Evolutionary conservation across 1,140 invertebrate genomes (phyloP), one percentile per base, ranked within the genome.

Genomic region (Drosophila prosaltans): DNA sequence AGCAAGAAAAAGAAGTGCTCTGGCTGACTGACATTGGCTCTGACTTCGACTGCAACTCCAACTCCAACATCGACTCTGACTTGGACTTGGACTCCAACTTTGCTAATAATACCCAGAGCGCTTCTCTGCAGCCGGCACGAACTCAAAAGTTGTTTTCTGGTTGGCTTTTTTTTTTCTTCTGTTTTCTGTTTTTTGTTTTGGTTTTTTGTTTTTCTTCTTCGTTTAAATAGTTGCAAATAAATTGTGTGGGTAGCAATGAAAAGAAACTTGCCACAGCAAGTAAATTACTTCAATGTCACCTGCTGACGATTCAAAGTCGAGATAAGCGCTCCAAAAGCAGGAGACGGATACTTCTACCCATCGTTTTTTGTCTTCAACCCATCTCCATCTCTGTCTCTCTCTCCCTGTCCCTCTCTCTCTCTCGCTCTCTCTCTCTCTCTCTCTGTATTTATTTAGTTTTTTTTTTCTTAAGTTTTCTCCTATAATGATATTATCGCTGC

Each of bases 261-360:
- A 78, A 80, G 72, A 77, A 76, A 59, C 81, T 79, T 60, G 71
- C 84, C 76, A 75, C 84, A 84, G 83, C 84, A 89, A 88, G 83
- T 89, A 88, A 88, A 89, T 88, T 86, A 86, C 83, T 88, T 86
- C 83, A 86, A 86, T 88, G 83, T 86, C 83, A 86, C 83, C 83
- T 86, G 83, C 83, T 89, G 84, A 86, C 81, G 83, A 86, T 86
- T 86, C 83, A 83, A 88, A 86, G 58, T 74, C 60, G 16, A 88
- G 83, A 86, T 86, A 86, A 86, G 83, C 81, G 77, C 58, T 72
- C 73, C 54, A 72, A 68, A 79, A 82, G 74, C 79, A 71, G 54
- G 85, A 78, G 78, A 80, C 86, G 79, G 68, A 79, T 83, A 74
- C 74, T 68, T 76, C 48, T 71, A 65, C 68, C 55, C 55, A 51